A percentile compares a stretch with the other conserved stretches of the same genome.
Evolutionary conservation across 2,797 vertebrate genomes (phyloP).

Genomic region (Cyprinodon diabolis): DNA sequence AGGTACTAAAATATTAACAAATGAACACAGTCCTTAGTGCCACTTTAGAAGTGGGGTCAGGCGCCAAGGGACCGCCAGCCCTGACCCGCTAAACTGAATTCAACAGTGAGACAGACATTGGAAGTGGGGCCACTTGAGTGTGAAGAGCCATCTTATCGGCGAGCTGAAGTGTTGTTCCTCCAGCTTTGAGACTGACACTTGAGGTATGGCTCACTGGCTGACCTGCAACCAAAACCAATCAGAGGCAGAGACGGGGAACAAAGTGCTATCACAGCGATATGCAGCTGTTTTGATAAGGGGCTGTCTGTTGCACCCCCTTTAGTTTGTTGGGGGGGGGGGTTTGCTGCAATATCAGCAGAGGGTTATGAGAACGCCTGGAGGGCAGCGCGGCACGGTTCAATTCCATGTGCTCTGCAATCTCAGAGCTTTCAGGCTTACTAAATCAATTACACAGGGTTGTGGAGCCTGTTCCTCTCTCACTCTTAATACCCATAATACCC

Average conservation of each 20-base stretch:
- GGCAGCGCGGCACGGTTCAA: slow-evolving; percentile 60
- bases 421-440: slow-evolving; percentile 72
- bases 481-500: slow-evolving; percentile 39
- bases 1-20: slow-evolving; percentile 61
- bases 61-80: slow-evolving; percentile 18
- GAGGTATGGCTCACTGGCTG: slow-evolving; percentile 41
- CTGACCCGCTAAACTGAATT: slow-evolving; percentile 45
- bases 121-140: slow-evolving; percentile 41
- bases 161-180: slow-evolving; percentile 31
- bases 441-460: slow-evolving; percentile 80
- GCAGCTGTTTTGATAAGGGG: slow-evolving; percentile 62
- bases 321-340: slow-evolving; percentile 46
- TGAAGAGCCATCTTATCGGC: slow-evolving; percentile 42
- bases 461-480: slow-evolving; percentile 54
- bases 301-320: slow-evolving; percentile 43
- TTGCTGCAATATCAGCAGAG: slow-evolving; percentile 66
- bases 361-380: slow-evolving; percentile 71
- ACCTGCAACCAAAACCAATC: slow-evolving; percentile 68
- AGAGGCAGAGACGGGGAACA: slow-evolving; percentile 47
- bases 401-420: slow-evolving; percentile 68
- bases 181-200: slow-evolving; percentile 39
- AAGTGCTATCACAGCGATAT: slow-evolving; percentile 52
- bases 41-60: slow-evolving; percentile 28
- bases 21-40: slow-evolving; percentile 41
- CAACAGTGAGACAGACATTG: slow-evolving; percentile 23